Percentiles rank a stretch among this genome's conserved stretches.
Conservation (phyloP, 1,140 invertebrate genomes). For the Drosophila ogumai region DNA sequence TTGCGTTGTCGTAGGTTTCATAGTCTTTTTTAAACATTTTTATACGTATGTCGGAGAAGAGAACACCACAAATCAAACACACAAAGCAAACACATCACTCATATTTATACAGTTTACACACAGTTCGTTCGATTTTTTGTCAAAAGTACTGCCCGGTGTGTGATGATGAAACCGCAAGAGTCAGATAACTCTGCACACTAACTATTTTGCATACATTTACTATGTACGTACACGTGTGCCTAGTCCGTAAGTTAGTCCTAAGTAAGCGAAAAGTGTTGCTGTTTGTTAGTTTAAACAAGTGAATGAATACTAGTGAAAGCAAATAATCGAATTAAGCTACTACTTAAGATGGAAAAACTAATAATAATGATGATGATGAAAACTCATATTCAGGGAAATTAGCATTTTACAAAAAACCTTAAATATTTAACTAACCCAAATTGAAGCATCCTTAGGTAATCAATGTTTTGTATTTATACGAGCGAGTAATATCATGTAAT, state of each 20-base stretch:
- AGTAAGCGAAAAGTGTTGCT: constrained; percentile 63
- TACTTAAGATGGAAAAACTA: constrained; percentile 42
- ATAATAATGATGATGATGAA: constrained; percentile 60
- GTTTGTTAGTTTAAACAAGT: constrained; percentile 55
- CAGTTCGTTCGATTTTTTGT: constrained; percentile 62
- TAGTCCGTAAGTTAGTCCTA: constrained; percentile 36
- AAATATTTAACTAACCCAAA: constrained; percentile 48
- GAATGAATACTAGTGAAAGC: constrained; percentile 46
- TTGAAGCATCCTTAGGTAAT: constrained; percentile 47
- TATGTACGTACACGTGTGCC: constrained; percentile 18
- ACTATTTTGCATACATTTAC: constrained; percentile 55
- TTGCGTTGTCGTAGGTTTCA: constrained; percentile 75
- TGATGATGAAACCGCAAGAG: constrained; percentile 42
- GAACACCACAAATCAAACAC: constrained; percentile 45
- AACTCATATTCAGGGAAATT: constrained; percentile 85
- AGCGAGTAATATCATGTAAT: constrained; percentile 51
- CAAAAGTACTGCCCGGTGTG: constrained; percentile 72
- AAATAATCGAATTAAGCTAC: constrained; percentile 54
- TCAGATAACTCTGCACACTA: constrained; percentile 52
- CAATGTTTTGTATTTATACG: constrained; percentile 72
- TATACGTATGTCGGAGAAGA: constrained; percentile 38
- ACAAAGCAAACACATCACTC: constrained; percentile 56
- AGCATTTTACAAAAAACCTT: constrained; percentile 81
- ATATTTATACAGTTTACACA: constrained; percentile 47
- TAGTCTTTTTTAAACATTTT: constrained; percentile 75